A percentile compares a stretch with the other conserved stretches of the same genome.
These are phyloP conservation scores for Drosophila anomalata DNA, from an alignment of 2,888 invertebrate genomes.

Conservation along the genomic window DNA sequence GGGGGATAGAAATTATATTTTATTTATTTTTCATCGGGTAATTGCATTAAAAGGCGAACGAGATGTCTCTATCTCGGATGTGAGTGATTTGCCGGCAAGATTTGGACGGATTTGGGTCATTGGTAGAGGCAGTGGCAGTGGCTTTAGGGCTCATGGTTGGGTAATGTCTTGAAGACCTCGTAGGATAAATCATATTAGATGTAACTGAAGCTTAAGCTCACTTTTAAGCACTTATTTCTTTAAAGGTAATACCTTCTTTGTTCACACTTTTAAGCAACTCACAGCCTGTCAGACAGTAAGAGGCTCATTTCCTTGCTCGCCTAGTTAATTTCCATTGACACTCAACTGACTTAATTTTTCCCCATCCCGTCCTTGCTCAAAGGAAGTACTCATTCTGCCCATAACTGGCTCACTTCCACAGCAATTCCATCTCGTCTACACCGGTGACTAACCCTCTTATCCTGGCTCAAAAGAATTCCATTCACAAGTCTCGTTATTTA, in stretches of 20 bases:
- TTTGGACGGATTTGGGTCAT: constrained; percentile 19
- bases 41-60: constrained; percentile 31
- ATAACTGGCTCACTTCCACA: constrained; percentile 24
- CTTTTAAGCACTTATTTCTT: too few relatives aligned
- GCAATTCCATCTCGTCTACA: constrained; percentile 22
- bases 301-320: not conserved
- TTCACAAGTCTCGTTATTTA: constrained; percentile 43
- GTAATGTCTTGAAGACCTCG: constrained; percentile 12
- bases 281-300: not conserved
- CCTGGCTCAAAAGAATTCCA: constrained; percentile 25
- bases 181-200: not conserved
- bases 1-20: constrained; percentile 32
- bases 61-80: constrained; percentile 20
- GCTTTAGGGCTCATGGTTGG: not conserved
- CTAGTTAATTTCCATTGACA: constrained; percentile 14
- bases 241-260: not conserved
- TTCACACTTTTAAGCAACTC: not conserved
- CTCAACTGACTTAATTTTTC: not conserved
- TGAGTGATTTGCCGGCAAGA: constrained; percentile 31
- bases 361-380: constrained; percentile 15
- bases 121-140: too few relatives aligned
- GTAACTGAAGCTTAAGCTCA: not conserved
- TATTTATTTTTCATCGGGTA: constrained; percentile 48
- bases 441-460: constrained; percentile 37
- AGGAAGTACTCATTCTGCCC: constrained; percentile 15